phyloP scores from a whole-genome alignment of 2,113 vertebrate genomes.

The Alaudala cheleensis region DNA sequence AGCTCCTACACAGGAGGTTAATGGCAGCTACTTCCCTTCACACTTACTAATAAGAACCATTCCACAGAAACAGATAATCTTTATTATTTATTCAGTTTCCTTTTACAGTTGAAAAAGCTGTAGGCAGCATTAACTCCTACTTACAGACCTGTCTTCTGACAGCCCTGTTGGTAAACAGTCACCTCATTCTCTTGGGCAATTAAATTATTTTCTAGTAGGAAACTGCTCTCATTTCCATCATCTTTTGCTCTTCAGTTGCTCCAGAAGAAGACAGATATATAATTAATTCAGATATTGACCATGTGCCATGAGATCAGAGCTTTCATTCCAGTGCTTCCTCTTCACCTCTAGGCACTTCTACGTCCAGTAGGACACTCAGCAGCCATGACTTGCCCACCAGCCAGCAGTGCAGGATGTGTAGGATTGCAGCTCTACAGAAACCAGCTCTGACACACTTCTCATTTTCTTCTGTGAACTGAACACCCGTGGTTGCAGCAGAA shows the following conservation, averaged over 20 bases:
- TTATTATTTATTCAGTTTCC: not conserved
- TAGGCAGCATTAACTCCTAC: not conserved
- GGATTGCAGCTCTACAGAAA: not conserved
- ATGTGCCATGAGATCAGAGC: not conserved
- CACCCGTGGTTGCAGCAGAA: not conserved
- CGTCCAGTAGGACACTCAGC: not conserved
- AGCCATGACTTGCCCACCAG: rapidly evolving
- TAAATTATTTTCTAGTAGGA: not conserved
- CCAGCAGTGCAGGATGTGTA: rapidly evolving
- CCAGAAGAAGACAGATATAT: not conserved
- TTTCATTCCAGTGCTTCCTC: not conserved
- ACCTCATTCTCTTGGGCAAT: not conserved
- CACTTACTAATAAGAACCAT: rapidly evolving
- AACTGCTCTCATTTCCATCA: not conserved
- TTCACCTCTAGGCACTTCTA: not conserved
- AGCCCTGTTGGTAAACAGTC: not conserved
- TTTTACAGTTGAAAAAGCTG: not conserved
- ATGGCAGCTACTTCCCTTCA: not conserved
- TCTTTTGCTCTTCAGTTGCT: not conserved
- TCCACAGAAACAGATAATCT: not conserved
- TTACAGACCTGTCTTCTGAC: not conserved
- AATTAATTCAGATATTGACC: not conserved
- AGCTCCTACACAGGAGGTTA: not conserved
- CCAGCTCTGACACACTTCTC: rapidly evolving
- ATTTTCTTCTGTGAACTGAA: not conserved